Conservation (phyloP, 2,113 vertebrate species). For the Megaceryle torquata region DNA sequence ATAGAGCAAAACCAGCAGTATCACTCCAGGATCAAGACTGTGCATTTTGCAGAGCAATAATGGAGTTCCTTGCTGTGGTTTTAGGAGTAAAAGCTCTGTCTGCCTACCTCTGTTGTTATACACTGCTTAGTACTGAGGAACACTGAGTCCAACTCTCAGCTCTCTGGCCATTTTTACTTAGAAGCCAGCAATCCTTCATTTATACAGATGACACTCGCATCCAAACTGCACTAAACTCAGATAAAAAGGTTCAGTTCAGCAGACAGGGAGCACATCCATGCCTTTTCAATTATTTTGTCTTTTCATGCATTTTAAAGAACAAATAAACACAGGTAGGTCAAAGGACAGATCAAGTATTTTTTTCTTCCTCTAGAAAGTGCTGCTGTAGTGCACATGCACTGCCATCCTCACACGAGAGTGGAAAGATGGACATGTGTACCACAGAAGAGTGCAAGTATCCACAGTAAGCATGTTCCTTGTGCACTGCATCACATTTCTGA, state of each 20-base stretch:
- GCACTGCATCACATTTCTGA: background rate
- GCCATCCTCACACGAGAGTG: accelerated
- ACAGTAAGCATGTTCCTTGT: background rate
- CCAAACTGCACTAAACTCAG: background rate
- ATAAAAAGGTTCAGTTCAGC: background rate
- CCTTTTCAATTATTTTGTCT: background rate
- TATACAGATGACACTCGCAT: background rate
- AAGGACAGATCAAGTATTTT: background rate
- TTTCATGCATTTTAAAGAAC: background rate
- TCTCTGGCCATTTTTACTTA: background rate
- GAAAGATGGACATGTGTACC: background rate
- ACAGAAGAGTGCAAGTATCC: background rate
- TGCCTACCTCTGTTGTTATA: background rate
- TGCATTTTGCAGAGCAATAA: background rate
- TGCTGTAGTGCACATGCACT: background rate
- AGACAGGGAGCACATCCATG: background rate
- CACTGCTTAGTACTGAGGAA: background rate
- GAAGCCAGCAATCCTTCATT: background rate
- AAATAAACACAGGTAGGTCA: background rate
- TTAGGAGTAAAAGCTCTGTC: background rate
- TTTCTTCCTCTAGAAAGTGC: background rate
- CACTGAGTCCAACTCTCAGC: background rate
- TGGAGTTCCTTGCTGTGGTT: background rate
- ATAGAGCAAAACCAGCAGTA: background rate
- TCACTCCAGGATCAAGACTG: background rate